Evolutionary conservation across 2,113 vertebrate species (phyloP), one percentile per base, ranked within the genome.

Genomic region (Megaleporinus macrocephalus): DNA sequence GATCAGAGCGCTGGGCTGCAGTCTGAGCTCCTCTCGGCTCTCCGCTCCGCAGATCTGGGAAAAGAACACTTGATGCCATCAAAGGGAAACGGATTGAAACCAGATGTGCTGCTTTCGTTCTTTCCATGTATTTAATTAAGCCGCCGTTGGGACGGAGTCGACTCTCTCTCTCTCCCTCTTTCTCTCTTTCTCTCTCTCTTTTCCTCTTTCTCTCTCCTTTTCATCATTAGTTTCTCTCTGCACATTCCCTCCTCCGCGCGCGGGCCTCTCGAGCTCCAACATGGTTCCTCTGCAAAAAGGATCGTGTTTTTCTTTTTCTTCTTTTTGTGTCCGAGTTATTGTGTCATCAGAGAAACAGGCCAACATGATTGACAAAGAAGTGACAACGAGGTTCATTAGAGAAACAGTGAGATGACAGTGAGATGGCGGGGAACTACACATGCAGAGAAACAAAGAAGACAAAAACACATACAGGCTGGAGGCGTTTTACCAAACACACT

Each of bases 41-140:
- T 94, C 94, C 95, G 96, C 93, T 93, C 94, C 90, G 93, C 93
- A 90, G 95, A 96, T 96, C 95, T 95, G 95, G 94, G 95, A 95
- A 96, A 97, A 96, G 95, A 96, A 96, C 97, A 97, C 96, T 97
- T 97, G 96, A 97, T 97, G 97, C 96, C 97, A 97, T 99, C 97
- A 99, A 99, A 99, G 97, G 92, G 89, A 93, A 90, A 89, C 88
- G 91, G 95, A 98, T 97, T 97, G 96, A 96, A 98, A 97, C 95
- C 97, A 99, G 97, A 99, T 99, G 97, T 97, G 93, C 89, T 91
- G 91, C 91, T 89, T 92, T 91, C 80, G 87, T 95, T 94, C 95
- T 96, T 96, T 98, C 96, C 95, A 95, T 96, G 96, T 95, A 96
- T 97, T 98, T 98, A 97, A 99, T 98, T 97, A 98, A 97, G 95